phyloP scores from a whole-genome alignment of 2,113 vertebrate genomes.

The Poecile atricapillus region DNA sequence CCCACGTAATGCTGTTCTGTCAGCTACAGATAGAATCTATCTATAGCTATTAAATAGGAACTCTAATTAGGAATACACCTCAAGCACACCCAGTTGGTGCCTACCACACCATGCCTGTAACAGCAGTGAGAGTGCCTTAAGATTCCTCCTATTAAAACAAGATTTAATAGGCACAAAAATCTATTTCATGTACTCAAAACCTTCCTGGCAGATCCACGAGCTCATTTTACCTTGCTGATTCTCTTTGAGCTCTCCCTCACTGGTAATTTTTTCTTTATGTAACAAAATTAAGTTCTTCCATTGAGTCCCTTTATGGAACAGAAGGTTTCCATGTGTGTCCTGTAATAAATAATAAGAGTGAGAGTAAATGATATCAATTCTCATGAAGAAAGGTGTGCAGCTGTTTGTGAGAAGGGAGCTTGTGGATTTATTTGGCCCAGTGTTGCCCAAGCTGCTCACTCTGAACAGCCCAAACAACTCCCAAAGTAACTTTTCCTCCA shows the following conservation, averaged over 20 bases:
- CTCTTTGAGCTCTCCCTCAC: neutral
- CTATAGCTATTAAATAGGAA: neutral
- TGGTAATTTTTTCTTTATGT: neutral
- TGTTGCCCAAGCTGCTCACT: neutral
- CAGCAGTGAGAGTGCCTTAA: neutral
- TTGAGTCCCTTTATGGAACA: neutral
- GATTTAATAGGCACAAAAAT: neutral
- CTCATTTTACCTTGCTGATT: neutral
- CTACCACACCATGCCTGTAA: fast-evolving
- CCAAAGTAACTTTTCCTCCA: conserved; percentile 2
- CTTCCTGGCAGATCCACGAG: neutral
- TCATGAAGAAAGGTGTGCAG: neutral
- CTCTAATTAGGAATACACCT: neutral
- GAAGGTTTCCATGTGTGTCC: fast-evolving
- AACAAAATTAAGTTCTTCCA: neutral
- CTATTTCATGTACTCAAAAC: neutral
- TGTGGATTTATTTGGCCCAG: neutral
- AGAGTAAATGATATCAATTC: neutral
- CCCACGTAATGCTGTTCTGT: neutral
- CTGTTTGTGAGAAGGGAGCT: neutral
- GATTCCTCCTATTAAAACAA: neutral
- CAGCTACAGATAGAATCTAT: neutral
- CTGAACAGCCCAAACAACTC: neutral
- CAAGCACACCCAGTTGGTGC: neutral
- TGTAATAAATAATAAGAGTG: neutral